Evolutionary conservation across 1,140 invertebrate genomes (phyloP).

Genomic region (Anastrepha obliqua): DNA sequence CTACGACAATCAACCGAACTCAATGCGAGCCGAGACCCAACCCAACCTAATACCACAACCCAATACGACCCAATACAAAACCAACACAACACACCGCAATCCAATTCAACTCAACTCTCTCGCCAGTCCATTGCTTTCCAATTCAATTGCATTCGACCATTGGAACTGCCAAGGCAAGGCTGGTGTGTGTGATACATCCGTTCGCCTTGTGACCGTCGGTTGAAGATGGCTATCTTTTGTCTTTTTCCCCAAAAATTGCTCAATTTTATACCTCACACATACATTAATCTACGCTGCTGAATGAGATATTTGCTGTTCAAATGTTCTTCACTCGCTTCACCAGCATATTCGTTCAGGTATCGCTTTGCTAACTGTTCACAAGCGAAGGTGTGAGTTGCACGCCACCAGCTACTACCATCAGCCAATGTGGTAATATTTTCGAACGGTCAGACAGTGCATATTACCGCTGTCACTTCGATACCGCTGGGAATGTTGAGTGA

Average conservation of each 20-base stretch:
- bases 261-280: conserved; percentile 41
- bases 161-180: not conserved
- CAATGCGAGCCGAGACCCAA: not conserved
- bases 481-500: conserved; percentile 51
- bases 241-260: conserved; percentile 50
- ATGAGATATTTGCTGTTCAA: conserved; percentile 32
- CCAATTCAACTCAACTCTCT: not conserved
- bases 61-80: not conserved
- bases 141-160: conserved; percentile 5
- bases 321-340: not conserved
- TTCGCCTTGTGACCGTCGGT: conserved; percentile 5
- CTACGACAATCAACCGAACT: not conserved
- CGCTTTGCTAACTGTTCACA: not conserved
- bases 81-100: not conserved
- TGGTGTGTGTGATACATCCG: not conserved
- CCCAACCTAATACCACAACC: not conserved
- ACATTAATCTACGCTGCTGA: not conserved
- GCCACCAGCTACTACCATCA: conserved; percentile 22
- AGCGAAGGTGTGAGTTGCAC: conserved; percentile 42
- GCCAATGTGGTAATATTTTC: conserved; percentile 16
- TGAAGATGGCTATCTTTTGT: conserved; percentile 44
- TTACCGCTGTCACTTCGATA: conserved; percentile 46
- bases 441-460: conserved; percentile 21
- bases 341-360: not conserved
- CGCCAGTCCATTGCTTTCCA: conserved; percentile 31